Conservation (phyloP, 2,113 vertebrate species). For the Campylomormyrus numenius region DNA sequence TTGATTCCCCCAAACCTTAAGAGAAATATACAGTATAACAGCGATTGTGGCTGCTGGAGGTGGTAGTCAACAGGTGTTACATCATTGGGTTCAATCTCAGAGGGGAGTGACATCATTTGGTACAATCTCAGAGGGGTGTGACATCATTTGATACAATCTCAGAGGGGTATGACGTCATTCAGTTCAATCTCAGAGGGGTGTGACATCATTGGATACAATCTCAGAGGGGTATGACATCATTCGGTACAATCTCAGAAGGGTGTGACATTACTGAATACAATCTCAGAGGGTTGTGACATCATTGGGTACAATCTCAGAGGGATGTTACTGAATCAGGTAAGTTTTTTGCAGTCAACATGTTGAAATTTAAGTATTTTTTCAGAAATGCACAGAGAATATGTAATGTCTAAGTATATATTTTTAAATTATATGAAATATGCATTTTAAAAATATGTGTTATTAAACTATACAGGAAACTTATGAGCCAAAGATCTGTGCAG, state of each 20-base stretch:
- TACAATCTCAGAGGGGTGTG: too few relatives aligned
- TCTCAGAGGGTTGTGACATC: too few relatives aligned
- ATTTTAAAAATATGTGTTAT: background rate
- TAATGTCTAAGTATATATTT: background rate
- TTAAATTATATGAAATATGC: background rate
- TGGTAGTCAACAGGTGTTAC: background rate
- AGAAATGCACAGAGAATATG: background rate
- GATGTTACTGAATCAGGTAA: background rate
- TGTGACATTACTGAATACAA: background rate
- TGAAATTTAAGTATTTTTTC: background rate
- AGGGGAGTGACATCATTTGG: too few relatives aligned
- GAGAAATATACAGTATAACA: background rate
- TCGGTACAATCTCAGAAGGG: background rate
- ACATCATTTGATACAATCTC: background rate
- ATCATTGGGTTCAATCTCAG: too few relatives aligned
- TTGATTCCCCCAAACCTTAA: background rate
- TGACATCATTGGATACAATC: background rate
- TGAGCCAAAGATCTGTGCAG: background rate
- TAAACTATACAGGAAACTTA: background rate
- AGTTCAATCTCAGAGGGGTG: too few relatives aligned
- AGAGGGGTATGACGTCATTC: background rate
- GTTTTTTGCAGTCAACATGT: background rate
- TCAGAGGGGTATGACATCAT: too few relatives aligned
- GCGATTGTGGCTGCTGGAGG: background rate
- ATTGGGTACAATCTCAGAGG: too few relatives aligned